Percentiles rank a stretch among this genome's conserved stretches.
These are phyloP conservation scores for Chloroceryle inda DNA, from an alignment of 2,797 vertebrate genomes.

Conservation along the genomic window DNA sequence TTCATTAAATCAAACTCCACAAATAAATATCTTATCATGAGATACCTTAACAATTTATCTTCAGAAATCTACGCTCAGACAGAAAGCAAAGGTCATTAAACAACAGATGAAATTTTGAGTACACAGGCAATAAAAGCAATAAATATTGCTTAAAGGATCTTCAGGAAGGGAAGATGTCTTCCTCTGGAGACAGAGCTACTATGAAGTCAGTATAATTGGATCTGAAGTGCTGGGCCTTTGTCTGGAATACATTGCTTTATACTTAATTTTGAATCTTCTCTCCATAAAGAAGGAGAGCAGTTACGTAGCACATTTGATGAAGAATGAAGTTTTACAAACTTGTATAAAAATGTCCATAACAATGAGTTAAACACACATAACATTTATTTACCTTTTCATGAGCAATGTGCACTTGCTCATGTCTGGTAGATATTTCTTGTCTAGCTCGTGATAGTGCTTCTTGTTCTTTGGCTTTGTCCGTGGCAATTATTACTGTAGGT, in stretches of 20 bases:
- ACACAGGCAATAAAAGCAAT: not conserved
- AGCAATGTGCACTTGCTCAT: slow-evolving; percentile 76
- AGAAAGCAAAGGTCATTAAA: not conserved
- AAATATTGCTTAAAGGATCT: not conserved
- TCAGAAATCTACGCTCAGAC: not conserved
- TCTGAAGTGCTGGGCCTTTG: not conserved
- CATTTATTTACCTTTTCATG: slow-evolving; percentile 76
- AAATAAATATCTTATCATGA: not conserved
- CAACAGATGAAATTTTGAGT: not conserved
- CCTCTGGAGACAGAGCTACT: not conserved
- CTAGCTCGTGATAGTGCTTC: slow-evolving; percentile 77
- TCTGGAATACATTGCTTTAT: not conserved
- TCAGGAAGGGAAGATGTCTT: not conserved
- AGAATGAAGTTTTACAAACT: slow-evolving; percentile 1
- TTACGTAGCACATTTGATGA: not conserved
- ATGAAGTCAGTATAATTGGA: not conserved
- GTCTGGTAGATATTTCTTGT: slow-evolving; percentile 77
- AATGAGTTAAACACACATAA: not conserved
- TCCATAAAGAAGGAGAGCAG: not conserved
- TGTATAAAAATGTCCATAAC: not conserved
- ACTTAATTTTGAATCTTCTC: not conserved
- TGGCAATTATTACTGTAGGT: slow-evolving; percentile 75
- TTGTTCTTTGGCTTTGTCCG: slow-evolving; percentile 80
- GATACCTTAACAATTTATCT: not conserved
- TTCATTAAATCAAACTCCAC: not conserved